phyloP scores from a whole-genome alignment of 2,797 vertebrate species.

The Orientallactaga sibirica region DNA sequence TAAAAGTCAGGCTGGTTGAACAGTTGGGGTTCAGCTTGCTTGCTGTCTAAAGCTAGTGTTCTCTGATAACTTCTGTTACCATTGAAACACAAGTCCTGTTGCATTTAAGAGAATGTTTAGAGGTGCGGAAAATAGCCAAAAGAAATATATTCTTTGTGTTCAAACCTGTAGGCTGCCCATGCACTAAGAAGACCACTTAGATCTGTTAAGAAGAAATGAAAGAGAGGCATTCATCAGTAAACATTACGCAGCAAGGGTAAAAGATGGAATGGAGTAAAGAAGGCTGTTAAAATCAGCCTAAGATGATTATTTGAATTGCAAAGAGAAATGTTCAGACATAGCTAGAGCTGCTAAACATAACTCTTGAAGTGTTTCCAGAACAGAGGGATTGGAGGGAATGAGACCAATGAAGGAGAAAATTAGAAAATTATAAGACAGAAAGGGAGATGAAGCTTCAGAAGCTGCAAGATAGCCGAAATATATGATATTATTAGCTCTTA shows the following conservation, averaged over 20 bases:
- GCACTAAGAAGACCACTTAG: conserved; percentile 66
- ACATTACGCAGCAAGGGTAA: conserved; percentile 78
- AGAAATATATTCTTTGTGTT: conserved; percentile 72
- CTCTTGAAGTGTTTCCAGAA: conserved; percentile 82
- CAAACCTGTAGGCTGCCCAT: conserved; percentile 62
- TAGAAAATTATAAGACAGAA: conserved; percentile 82
- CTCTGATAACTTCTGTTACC: conserved; percentile 85
- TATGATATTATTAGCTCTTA: conserved; percentile 79
- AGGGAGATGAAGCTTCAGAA: conserved; percentile 75
- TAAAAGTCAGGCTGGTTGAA: conserved; percentile 84
- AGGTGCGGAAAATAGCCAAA: conserved; percentile 81
- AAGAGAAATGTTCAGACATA: conserved; percentile 73
- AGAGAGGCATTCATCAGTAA: conserved; percentile 77
- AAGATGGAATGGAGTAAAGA: conserved; percentile 73
- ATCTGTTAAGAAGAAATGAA: conserved; percentile 70
- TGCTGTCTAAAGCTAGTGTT: conserved; percentile 84
- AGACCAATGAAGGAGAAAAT: conserved; percentile 85
- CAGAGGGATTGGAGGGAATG: conserved; percentile 73
- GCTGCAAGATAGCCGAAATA: conserved; percentile 72
- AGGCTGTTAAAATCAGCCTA: conserved; percentile 70
- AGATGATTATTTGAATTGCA: conserved; percentile 81
- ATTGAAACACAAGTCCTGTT: conserved; percentile 67
- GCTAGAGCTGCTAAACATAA: conserved; percentile 73
- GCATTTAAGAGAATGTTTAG: conserved; percentile 75
- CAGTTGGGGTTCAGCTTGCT: conserved; percentile 83